A percentile compares a stretch with the other conserved stretches of the same genome.
These are phyloP conservation scores for Vidua chalybeata DNA, from an alignment of 2,113 vertebrate genomes.

Conservation along the genomic window DNA sequence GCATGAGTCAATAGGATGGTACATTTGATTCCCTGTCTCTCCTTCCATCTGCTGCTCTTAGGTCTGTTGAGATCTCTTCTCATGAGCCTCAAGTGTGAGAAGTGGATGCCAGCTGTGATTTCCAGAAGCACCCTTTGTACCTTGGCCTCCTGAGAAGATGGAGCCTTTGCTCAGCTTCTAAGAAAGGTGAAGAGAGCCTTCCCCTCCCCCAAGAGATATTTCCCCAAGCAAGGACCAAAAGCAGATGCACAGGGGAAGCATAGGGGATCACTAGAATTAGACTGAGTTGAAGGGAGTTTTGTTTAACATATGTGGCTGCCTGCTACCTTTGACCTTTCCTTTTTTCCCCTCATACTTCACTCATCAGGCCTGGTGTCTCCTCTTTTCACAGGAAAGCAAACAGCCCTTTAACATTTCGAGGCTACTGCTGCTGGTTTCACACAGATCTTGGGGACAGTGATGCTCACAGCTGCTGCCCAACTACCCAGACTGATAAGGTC, in stretches of 20 bases:
- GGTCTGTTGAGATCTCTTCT: neutral
- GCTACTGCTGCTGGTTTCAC: neutral
- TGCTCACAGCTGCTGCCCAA: neutral
- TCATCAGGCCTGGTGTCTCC: neutral
- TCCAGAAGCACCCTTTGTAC: neutral
- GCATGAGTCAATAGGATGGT: neutral
- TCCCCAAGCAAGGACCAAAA: neutral
- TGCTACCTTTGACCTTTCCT: neutral
- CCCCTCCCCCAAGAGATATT: neutral
- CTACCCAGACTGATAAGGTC: neutral
- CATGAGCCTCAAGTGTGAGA: neutral
- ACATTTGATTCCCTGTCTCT: neutral
- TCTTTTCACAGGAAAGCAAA: neutral
- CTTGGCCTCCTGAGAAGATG: neutral
- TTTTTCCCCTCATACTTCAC: neutral
- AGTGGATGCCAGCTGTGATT: neutral
- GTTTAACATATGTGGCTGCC: neutral
- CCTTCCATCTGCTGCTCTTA: neutral
- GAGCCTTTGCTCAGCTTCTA: neutral
- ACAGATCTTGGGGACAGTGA: rapidly evolving
- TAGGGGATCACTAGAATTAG: neutral
- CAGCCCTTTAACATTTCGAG: rapidly evolving
- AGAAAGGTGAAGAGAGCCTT: neutral
- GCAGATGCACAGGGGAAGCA: neutral
- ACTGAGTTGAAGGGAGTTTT: neutral